Conservation (phyloP, 2,888 invertebrate species). For the Drosophila nigritarsus region DNA sequence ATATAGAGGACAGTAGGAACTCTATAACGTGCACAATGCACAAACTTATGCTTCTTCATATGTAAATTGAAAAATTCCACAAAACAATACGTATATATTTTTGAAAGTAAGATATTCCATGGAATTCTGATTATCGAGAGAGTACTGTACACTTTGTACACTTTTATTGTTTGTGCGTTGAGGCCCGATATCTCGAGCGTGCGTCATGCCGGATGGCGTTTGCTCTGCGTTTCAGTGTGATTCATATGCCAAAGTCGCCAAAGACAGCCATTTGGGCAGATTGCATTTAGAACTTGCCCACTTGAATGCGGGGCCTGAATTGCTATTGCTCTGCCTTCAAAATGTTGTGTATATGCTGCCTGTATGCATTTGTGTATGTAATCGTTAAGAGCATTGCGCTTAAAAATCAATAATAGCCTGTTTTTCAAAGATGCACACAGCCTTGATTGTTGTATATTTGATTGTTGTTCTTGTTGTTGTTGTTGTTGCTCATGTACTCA, state of each 20-base stretch:
- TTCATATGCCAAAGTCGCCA: slow-evolving; percentile 33
- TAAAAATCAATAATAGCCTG: slow-evolving; percentile 49
- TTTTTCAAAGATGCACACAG: slow-evolving; percentile 45
- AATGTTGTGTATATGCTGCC: slow-evolving; percentile 1
- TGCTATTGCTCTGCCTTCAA: slow-evolving; percentile 25
- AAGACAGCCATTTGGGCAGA: slow-evolving; percentile 35
- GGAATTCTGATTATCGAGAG: neutral
- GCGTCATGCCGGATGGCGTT: slow-evolving; percentile 48
- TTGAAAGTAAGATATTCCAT: neutral
- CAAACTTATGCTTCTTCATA: neutral
- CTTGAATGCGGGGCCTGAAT: slow-evolving; percentile 31
- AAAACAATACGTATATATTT: neutral
- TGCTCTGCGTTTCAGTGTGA: slow-evolving; percentile 25
- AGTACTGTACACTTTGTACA: slow-evolving; percentile 1
- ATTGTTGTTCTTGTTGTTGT: slow-evolving; percentile 3
- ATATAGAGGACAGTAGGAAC: neutral
- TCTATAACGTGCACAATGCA: neutral
- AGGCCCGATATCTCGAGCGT: slow-evolving; percentile 40
- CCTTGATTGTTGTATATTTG: slow-evolving; percentile 35
- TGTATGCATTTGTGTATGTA: slow-evolving; percentile 18
- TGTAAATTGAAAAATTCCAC: neutral
- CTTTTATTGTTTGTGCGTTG: slow-evolving; percentile 1
- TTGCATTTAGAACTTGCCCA: slow-evolving; percentile 33
- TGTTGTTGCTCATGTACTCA: neutral
- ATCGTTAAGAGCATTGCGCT: slow-evolving; percentile 44